Evolutionary conservation across 1,140 invertebrate species (phyloP).

Genomic region (Drosophila dunni): DNA sequence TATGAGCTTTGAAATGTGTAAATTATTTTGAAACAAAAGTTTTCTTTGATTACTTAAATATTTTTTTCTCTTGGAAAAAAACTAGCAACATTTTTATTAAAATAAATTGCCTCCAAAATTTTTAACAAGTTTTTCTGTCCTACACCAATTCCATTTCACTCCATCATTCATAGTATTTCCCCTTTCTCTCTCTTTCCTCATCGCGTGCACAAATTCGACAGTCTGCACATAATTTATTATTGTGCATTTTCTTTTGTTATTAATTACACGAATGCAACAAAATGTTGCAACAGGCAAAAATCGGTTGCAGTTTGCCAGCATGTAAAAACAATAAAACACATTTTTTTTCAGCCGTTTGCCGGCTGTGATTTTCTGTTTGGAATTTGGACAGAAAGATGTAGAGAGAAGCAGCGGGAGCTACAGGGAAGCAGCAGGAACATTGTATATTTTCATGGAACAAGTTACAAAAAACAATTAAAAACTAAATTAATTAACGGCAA

Average conservation of each 20-base stretch:
- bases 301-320: constrained; percentile 42
- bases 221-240: constrained; percentile 9
- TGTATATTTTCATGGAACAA: neutral
- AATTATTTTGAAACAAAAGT: too few relatives aligned
- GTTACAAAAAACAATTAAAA: constrained; percentile 13
- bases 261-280: constrained; percentile 34
- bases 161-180: neutral
- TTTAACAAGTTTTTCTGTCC: too few relatives aligned
- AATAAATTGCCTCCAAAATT: too few relatives aligned
- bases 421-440: constrained; percentile 7
- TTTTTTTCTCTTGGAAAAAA: too few relatives aligned
- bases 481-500: constrained; percentile 16
- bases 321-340: constrained; percentile 49
- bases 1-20: too few relatives aligned
- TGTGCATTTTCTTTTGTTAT: constrained; percentile 21
- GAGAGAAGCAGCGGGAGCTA: constrained; percentile 8
- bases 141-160: neutral
- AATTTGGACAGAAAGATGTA: constrained; percentile 24
- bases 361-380: constrained; percentile 42
- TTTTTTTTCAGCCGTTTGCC: constrained; percentile 47
- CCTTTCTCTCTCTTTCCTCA: neutral
- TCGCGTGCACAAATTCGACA: constrained; percentile 33
- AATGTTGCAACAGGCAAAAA: constrained; percentile 23
- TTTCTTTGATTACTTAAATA: too few relatives aligned
- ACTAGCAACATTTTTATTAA: too few relatives aligned